Conservation (phyloP, 2,113 vertebrate species). For the Nanger granti region DNA sequence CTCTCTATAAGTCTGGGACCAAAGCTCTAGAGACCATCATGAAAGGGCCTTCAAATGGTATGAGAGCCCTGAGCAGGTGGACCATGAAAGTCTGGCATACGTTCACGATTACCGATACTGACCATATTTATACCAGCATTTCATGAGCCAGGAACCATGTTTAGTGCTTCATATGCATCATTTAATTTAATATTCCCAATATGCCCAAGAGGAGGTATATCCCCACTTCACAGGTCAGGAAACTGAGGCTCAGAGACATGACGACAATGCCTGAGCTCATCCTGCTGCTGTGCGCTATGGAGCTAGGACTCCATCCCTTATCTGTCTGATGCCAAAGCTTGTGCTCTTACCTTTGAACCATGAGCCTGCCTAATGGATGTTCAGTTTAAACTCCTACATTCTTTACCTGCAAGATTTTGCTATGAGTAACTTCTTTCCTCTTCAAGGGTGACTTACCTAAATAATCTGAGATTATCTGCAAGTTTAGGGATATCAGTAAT, state of each 20-base stretch:
- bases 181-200: not conserved
- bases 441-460: conserved; percentile 85
- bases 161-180: not conserved
- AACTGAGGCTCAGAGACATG: not conserved
- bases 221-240: not conserved
- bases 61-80: not conserved
- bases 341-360: not conserved
- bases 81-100: not conserved
- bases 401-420: not conserved
- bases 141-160: not conserved
- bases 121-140: not conserved
- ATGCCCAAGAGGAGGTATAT: not conserved
- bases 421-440: not conserved
- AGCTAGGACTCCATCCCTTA: not conserved
- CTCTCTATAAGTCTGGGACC: not conserved
- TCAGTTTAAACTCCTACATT: not conserved
- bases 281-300: not conserved
- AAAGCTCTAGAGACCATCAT: not conserved
- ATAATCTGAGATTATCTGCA: conserved; percentile 91
- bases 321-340: not conserved
- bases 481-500: conserved; percentile 98
- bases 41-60: not conserved
- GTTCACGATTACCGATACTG: rapidly evolving
- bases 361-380: not conserved
- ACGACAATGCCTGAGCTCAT: not conserved